Percentiles rank a stretch among this genome's conserved stretches.
phyloP scores from a whole-genome alignment of 2,797 vertebrate genomes.

The Chrysolophus pictus region DNA sequence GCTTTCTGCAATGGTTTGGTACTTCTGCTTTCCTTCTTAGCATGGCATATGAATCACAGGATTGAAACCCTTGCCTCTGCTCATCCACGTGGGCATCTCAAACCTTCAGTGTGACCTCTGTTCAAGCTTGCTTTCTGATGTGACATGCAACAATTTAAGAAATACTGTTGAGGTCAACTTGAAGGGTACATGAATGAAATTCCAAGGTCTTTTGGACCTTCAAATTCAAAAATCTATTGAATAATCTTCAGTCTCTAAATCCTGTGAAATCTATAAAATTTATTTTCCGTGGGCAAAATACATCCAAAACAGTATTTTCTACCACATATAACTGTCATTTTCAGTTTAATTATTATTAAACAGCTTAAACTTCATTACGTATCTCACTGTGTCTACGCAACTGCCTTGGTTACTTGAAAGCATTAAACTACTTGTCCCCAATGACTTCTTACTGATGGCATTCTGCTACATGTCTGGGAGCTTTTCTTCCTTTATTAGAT shows the following conservation, averaged over 20 bases:
- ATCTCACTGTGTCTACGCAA: constrained; percentile 9
- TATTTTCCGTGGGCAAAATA: neutral
- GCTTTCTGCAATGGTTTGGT: neutral
- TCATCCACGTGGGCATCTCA: neutral
- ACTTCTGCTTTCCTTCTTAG: neutral
- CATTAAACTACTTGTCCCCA: constrained; percentile 13
- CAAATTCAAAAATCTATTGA: neutral
- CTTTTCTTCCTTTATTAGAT: neutral
- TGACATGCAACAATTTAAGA: neutral
- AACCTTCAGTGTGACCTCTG: neutral
- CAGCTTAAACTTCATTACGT: neutral
- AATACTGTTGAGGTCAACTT: neutral
- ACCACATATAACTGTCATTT: neutral
- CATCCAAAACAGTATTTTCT: neutral
- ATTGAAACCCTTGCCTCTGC: neutral
- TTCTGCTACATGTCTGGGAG: neutral
- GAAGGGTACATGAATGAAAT: neutral
- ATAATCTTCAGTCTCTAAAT: neutral
- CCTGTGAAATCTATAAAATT: neutral
- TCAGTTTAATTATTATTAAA: constrained; percentile 37
- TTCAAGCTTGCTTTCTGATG: neutral
- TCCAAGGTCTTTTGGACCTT: neutral
- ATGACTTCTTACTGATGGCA: constrained; percentile 24
- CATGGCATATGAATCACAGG: neutral
- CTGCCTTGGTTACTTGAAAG: constrained; percentile 21